Base-by-base conservation (phyloP, 2,888 invertebrate species). In the Drosophila atroscutellata region DNA sequence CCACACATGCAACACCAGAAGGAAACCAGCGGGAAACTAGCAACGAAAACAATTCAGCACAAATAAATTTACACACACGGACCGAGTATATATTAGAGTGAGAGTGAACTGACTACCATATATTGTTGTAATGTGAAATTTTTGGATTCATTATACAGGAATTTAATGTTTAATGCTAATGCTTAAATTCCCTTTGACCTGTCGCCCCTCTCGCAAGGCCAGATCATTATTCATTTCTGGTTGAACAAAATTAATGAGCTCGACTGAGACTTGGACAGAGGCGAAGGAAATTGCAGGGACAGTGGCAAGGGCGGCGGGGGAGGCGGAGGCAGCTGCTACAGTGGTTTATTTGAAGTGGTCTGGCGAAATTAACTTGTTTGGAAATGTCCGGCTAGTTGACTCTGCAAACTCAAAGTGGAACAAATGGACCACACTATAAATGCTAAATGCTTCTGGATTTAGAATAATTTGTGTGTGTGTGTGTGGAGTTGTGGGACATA, bases 191-290 rank as follows among this genome's bases (percentile, higher is more conserved):
- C 3, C 11, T 42, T 11, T 26, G 28, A 3, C 39, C 9, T 39
- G 8, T n/a, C 18, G 18, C 24, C 26, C 5, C 26, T 39, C 36
- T 51, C 20, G 45, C 9, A 18, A 34, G 24, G 36, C 59, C 63
- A 66, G 59, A 59, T 70, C 63, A 77, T 73, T 77, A 72, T 67
- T 77, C 73, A 80, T 79, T 77, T 81, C 61, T 80, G 69, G 52
- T 28, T 72, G 58, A 64, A 63, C 60, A 81, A 68, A 77, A 77
- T 79, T 79, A 79, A 79, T 80, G 81, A 81, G 81, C 60, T 76
- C 18, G 57, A n/a, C 50, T 42, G 4, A 36, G 18, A 30, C 18
- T 28, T 1, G n/a, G 36, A 18, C 13, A 11, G n/a, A 36, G 45
- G 45, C 20, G 34, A 2, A 15, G 1, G 9, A 36, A 24, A 7